Conservation (phyloP, 2,797 vertebrate species). For the Nothura maculosa region DNA sequence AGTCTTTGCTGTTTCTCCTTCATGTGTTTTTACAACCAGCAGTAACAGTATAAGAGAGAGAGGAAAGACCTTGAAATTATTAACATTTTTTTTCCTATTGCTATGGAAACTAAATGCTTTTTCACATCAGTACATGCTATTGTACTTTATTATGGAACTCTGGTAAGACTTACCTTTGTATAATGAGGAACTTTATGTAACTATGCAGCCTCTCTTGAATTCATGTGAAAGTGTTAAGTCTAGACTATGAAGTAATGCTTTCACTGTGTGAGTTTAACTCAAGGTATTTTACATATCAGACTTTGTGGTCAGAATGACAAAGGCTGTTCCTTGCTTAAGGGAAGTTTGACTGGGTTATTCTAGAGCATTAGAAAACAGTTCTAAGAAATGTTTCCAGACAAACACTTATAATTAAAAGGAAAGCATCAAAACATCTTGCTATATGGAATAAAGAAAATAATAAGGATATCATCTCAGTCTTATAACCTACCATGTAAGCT, state of each 20-base stretch:
- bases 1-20: background rate
- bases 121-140: background rate
- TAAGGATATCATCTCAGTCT: background rate
- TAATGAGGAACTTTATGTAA: constrained; percentile 12
- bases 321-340: background rate
- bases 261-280: background rate
- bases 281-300: background rate
- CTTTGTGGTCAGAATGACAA: background rate
- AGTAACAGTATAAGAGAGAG: constrained; percentile 39
- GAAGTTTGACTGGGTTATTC: background rate
- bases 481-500: background rate
- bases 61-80: constrained; percentile 22
- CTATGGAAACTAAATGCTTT: constrained; percentile 37
- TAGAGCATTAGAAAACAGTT: background rate
- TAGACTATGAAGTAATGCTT: constrained; percentile 13
- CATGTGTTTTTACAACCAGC: constrained; percentile 30
- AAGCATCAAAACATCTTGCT: background rate
- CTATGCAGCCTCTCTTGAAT: background rate
- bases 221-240: constrained; percentile 8
- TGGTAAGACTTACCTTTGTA: constrained; percentile 16
- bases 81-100: constrained; percentile 7
- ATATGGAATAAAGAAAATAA: background rate
- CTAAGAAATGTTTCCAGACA: background rate
- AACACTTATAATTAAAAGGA: background rate
- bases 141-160: constrained; percentile 51